Base-by-base conservation (phyloP, 2,113 vertebrate species). In the Scomber colias region DNA sequence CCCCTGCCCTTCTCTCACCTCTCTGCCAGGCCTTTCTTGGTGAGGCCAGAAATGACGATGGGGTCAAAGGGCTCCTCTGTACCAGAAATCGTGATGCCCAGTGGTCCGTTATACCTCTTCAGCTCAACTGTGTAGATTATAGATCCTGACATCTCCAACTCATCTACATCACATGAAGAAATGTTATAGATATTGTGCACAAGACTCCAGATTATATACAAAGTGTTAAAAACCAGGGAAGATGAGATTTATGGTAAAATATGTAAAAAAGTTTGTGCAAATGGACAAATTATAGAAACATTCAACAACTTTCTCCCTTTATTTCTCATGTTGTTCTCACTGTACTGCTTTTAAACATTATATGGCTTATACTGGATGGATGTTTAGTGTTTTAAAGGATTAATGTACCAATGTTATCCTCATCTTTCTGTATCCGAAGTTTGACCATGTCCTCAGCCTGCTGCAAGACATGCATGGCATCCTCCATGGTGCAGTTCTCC, bases 1-100 rank as follows among this genome's bases (percentile, higher is more conserved):
- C 0, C 5, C 19, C 27, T 16, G 5, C 24, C 55, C 57, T 27
- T 24, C 24, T 35, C 94, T 96, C 94, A 99, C 98, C 98, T 97
- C 92, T 99, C 98, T 27, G 98, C 98, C 69, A 99, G 95, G 4
- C 98, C 98, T 46, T 97, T 96, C 85, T 96, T 98, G 76, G 97
- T 98, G 84, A 99, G 95, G 51, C 97, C 98, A 0, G 98, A 99
- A 89, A 99, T 99, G 81, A 99, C 94, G 0, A 99, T 98, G 30
- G 98, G 98, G 86, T 99, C 98, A 1, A 99, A 99, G 62, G 98
- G 98, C 53, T 99, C 98, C 91, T 99, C 98, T 0, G 98, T 99
- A 76, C 98, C 98, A 0, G 98, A 99, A 90, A 99, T 99, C 11
- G 98, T 99, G 92, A 99, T 99, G 80, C 97, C 98, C 85, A 99